phyloP scores from a whole-genome alignment of 2,797 vertebrate species.

The Leptatherina wallacei region DNA sequence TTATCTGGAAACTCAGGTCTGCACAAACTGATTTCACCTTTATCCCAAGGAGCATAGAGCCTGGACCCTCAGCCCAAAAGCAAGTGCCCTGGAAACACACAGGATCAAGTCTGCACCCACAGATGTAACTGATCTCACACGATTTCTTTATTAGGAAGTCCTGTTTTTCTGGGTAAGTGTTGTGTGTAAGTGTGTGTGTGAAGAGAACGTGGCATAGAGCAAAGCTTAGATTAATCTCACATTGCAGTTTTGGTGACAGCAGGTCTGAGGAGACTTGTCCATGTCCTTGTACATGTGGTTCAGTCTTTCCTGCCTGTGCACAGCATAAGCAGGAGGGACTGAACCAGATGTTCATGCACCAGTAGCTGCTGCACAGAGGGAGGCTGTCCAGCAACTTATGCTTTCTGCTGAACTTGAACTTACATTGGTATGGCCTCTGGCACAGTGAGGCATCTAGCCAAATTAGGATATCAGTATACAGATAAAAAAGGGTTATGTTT shows the following conservation, averaged over 20 bases:
- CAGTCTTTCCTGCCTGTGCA: neutral
- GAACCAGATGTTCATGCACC: slow-evolving; percentile 19
- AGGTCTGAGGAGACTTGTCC: slow-evolving; percentile 23
- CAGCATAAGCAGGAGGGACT: slow-evolving; percentile 11
- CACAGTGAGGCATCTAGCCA: slow-evolving; percentile 20
- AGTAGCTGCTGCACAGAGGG: slow-evolving; percentile 15
- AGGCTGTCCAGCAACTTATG: neutral
- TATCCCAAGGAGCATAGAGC: slow-evolving; percentile 51
- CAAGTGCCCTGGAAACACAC: slow-evolving; percentile 68
- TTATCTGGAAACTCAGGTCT: slow-evolving; percentile 69
- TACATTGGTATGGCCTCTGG: neutral
- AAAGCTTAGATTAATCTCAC: neutral
- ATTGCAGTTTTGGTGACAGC: slow-evolving; percentile 23
- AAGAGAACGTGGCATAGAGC: slow-evolving; percentile 3
- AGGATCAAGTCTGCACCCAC: slow-evolving; percentile 52
- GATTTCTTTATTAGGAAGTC: slow-evolving; percentile 70
- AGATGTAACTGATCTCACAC: slow-evolving; percentile 68
- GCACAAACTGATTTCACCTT: slow-evolving; percentile 73
- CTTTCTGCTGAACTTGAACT: slow-evolving; percentile 9
- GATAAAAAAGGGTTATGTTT: neutral
- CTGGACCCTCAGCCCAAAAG: slow-evolving; percentile 61
- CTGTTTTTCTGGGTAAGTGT: slow-evolving; percentile 73
- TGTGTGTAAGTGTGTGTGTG: slow-evolving; percentile 12
- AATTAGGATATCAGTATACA: slow-evolving; percentile 11
- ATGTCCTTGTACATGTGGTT: neutral